Evolutionary conservation across 2,888 invertebrate species (phyloP), one percentile per base, ranked within the genome.

Genomic region (Epistrophella euchroma): DNA sequence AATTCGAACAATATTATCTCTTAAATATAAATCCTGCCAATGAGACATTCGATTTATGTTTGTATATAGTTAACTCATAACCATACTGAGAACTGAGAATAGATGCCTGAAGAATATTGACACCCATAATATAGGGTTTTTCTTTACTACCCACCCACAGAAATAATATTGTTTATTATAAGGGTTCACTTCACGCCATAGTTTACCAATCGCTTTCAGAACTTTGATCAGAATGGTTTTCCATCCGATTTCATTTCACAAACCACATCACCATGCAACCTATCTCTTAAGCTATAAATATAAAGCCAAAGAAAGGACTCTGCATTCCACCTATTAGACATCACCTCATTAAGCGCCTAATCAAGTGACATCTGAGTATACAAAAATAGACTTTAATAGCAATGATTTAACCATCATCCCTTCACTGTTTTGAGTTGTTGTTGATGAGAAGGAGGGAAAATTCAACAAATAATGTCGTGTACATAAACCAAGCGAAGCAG

Each of bases 271-370:
- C 9, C 4, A 19, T 37, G 17, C 7, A 37, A 58, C 13, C 43
- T 11, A 5, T 40, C 40, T 15, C 2, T 17, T 11, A n/a, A 28
- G n/a, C 40, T 56, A 17, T 22, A 22, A n/a, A 0, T 28, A 35
- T 32, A 43, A 11, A 45, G 28, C 50, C 37, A 4, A 45, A 62
- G 60, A 77, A 82, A 74, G 70, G 70, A 77, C 76, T 73, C 73
- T 35, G 55, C 58, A 56, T 71, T 77, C 81, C 35, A 55, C 19
- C 60, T 40, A 55, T 45, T 88, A 88, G 88, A 87, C 88, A 88
- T 90, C 91, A 91, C 89, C 89, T 90, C 91, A 91, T 91, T 91
- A 90, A 90, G 91, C 88, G 90, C 89, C 90, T 91, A 91, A 91
- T 91, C 91, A 91, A 89, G 89, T 90, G 90, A 90, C 82, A 73